Percentiles rank a stretch among this genome's conserved stretches.
Evolutionary conservation across 92 coral and sea anemone genomes (phyloP).

Genomic region (Ricordea florida): DNA sequence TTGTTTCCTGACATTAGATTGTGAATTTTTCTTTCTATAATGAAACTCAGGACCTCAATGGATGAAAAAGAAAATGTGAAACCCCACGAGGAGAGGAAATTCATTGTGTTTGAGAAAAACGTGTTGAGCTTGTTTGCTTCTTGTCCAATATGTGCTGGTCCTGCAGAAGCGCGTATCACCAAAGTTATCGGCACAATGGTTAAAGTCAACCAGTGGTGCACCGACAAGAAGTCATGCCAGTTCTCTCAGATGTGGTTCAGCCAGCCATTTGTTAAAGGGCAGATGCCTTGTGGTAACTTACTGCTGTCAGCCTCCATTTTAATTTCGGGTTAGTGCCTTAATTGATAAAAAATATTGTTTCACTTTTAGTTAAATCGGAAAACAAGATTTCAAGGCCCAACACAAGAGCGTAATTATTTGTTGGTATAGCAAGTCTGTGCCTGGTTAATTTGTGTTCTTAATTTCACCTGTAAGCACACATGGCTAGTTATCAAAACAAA

Average conservation of each 20-base stretch:
- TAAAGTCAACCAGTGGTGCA: background rate
- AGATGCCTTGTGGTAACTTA: constrained; percentile 14
- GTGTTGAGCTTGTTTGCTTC: constrained; percentile 5
- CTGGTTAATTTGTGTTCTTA: too few relatives aligned
- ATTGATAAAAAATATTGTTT: background rate
- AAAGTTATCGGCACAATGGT: background rate
- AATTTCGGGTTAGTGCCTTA: background rate
- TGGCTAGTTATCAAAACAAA: too few relatives aligned
- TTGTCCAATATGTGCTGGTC: constrained; percentile 22
- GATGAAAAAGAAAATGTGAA: background rate
- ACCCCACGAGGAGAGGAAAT: constrained; percentile 10
- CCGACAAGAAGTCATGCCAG: background rate
- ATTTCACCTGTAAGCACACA: too few relatives aligned
- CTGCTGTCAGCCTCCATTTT: constrained; percentile 3
- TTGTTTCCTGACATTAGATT: too few relatives aligned
- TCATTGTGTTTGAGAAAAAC: background rate
- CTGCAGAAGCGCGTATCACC: background rate
- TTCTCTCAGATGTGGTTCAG: background rate
- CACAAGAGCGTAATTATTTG: too few relatives aligned
- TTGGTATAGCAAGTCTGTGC: too few relatives aligned
- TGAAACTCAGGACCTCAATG: too few relatives aligned
- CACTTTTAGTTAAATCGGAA: too few relatives aligned
- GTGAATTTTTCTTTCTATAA: too few relatives aligned
- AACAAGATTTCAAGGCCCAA: too few relatives aligned
- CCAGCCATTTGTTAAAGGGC: background rate